A percentile compares a stretch with the other conserved stretches of the same genome.
Conservation (phyloP, 1,140 invertebrate genomes). For the Zaprionus tsacasi region DNA sequence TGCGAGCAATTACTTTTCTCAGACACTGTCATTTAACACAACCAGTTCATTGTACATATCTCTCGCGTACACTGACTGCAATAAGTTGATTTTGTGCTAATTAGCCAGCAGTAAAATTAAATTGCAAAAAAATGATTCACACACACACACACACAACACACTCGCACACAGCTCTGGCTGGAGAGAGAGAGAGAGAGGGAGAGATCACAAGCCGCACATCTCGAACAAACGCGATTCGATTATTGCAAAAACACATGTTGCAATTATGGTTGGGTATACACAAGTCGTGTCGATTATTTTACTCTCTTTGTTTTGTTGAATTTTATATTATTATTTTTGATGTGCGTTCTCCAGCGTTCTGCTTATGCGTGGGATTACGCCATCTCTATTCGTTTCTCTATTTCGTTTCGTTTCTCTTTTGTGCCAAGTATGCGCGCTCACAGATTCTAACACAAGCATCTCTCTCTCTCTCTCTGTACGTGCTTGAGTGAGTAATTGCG, state of each 20-base stretch:
- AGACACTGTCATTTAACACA: not conserved
- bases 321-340: not conserved
- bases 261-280: constrained; percentile 15
- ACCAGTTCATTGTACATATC: not conserved
- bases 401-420: not conserved
- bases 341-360: constrained; percentile 22
- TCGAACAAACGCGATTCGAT: not conserved
- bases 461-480: no score
- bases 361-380: constrained; percentile 21
- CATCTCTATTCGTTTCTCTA: constrained; percentile 24
- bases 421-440: constrained; percentile 21
- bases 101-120: not conserved
- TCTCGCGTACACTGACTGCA: not conserved
- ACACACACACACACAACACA: not conserved
- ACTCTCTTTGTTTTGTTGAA: constrained; percentile 1
- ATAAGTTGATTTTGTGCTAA: not conserved
- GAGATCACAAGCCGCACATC: not conserved
- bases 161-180: not conserved
- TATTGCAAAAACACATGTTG: no score
- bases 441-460: constrained; percentile 2
- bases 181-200: no score
- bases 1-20: not conserved
- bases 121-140: not conserved
- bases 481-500: not conserved
- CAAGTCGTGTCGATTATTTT: not conserved